A percentile compares a stretch with the other conserved stretches of the same genome.
phyloP scores from a whole-genome alignment of 2,888 invertebrate genomes.

The Cactoblastis cactorum region DNA sequence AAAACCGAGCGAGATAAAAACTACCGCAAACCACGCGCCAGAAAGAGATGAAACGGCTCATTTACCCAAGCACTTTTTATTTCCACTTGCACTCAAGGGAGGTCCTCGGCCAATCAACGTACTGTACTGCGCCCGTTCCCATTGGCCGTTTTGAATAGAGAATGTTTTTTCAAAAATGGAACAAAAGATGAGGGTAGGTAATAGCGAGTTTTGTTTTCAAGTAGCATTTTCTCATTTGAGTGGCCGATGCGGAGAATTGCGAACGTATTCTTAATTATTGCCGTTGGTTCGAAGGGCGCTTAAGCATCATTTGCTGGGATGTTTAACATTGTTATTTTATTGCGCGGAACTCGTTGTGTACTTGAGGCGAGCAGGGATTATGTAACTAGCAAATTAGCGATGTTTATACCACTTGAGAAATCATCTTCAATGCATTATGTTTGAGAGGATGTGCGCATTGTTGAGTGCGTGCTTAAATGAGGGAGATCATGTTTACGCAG shows the following conservation, averaged over 20 bases:
- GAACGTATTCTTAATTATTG: slow-evolving; percentile 73
- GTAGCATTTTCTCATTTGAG: slow-evolving; percentile 69
- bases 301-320: slow-evolving; percentile 55
- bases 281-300: slow-evolving; percentile 44
- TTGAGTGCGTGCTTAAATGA: slow-evolving; percentile 35
- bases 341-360: slow-evolving; percentile 43
- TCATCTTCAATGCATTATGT: slow-evolving; percentile 45
- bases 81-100: slow-evolving; percentile 69
- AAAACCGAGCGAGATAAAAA: slow-evolving; percentile 59
- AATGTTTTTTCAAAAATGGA: slow-evolving; percentile 65
- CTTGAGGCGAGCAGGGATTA: slow-evolving; percentile 47
- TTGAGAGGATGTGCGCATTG: slow-evolving; percentile 45
- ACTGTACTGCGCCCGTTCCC: slow-evolving; percentile 64
- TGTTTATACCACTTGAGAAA: slow-evolving; percentile 56
- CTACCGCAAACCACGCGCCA: slow-evolving; percentile 38
- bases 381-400: slow-evolving; percentile 68
- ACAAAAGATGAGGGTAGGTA: slow-evolving; percentile 75
- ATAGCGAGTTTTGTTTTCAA: slow-evolving; percentile 76
- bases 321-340: slow-evolving; percentile 74
- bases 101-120: slow-evolving; percentile 79
- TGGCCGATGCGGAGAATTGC: slow-evolving; percentile 54
- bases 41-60: slow-evolving; percentile 66
- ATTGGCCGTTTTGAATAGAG: slow-evolving; percentile 77
- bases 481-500: slow-evolving; percentile 16
- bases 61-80: slow-evolving; percentile 76